These are phyloP conservation scores for Acomys russatus DNA, from an alignment of 2,797 vertebrate species.

Conservation along the genomic window DNA sequence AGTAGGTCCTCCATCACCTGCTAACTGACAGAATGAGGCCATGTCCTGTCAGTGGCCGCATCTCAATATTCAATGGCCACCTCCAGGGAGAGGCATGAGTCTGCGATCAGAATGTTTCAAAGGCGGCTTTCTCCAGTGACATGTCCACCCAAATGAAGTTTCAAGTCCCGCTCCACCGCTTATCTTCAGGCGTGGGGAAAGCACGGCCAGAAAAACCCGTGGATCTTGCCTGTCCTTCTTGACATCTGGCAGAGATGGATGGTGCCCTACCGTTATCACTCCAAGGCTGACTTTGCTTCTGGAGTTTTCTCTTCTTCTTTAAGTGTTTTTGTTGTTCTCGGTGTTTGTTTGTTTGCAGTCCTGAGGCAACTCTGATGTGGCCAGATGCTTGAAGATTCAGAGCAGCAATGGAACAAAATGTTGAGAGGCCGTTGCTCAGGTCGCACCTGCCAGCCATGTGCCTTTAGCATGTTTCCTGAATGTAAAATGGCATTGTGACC, in stretches of 20 bases:
- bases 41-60: conserved; percentile 81
- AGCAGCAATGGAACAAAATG: not conserved
- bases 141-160: conserved; percentile 76
- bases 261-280: conserved; percentile 57
- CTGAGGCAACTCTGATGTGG: not conserved
- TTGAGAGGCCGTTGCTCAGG: not conserved
- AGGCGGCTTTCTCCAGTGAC: conserved; percentile 78
- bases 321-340: not conserved
- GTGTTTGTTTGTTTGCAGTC: not conserved
- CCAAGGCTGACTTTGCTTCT: conserved; percentile 48
- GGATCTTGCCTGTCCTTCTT: not conserved
- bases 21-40: conserved; percentile 85
- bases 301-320: conserved; percentile 46
- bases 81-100: conserved; percentile 76
- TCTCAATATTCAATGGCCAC: conserved; percentile 71
- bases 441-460: not conserved
- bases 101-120: conserved; percentile 77
- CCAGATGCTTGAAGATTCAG: conserved; percentile 48
- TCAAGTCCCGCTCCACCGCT: conserved; percentile 20
- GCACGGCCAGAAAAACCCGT: not conserved
- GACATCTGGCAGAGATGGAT: not conserved
- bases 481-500: not conserved
- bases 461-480: not conserved
- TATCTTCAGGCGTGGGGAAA: conserved; percentile 19
- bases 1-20: conserved; percentile 68